Percentiles rank a stretch among this genome's conserved stretches.
Evolutionary conservation across 2,797 vertebrate genomes (phyloP).

Genomic region (Microhierax caerulescens): DNA sequence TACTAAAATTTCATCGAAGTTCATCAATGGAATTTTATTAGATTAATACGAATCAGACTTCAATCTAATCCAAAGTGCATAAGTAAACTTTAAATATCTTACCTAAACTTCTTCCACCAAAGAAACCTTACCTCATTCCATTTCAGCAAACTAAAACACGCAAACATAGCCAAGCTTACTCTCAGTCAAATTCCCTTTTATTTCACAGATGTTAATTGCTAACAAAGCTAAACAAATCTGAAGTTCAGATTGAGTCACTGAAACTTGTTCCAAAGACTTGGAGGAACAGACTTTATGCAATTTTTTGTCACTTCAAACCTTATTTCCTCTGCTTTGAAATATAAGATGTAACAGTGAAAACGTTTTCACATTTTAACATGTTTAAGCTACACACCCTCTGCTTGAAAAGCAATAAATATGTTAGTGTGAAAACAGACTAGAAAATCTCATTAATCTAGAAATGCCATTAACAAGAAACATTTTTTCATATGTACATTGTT

Average conservation of each 20-base stretch:
- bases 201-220: constrained; percentile 8
- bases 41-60: neutral
- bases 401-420: constrained; percentile 1
- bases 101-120: neutral
- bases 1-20: neutral
- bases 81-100: neutral
- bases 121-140: neutral
- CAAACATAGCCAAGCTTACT: neutral
- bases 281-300: neutral
- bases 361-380: neutral
- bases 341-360: neutral
- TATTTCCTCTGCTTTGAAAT: neutral
- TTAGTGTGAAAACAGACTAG: neutral
- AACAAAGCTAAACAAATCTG: neutral
- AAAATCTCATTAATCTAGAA: neutral
- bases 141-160: neutral
- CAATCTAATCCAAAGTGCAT: neutral
- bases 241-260: neutral
- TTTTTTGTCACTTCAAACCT: neutral
- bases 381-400: neutral
- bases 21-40: neutral
- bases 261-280: neutral
- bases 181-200: constrained; percentile 34
- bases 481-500: neutral
- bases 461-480: neutral